A percentile compares a stretch with the other conserved stretches of the same genome.
These are phyloP conservation scores for Corythornis vintsioides DNA, from an alignment of 2,113 vertebrate genomes.

Conservation along the genomic window DNA sequence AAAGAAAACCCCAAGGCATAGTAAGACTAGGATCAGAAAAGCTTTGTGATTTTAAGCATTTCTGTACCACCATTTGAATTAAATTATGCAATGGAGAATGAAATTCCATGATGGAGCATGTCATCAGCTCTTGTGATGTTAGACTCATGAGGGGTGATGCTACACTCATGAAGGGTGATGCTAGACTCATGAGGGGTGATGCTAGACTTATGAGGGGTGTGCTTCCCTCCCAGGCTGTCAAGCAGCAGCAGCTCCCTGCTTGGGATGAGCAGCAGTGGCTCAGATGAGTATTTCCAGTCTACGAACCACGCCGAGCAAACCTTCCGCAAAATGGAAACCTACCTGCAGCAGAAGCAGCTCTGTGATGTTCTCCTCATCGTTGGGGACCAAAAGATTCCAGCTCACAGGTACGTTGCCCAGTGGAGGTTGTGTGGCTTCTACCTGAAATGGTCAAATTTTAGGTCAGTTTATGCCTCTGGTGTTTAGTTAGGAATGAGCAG, in stretches of 20 bases:
- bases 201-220: background rate
- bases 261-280: conserved; percentile 83
- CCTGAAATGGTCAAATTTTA: background rate
- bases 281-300: conserved; percentile 89
- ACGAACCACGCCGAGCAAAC: conserved; percentile 92
- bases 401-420: conserved; percentile 83
- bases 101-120: rapidly evolving
- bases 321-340: conserved; percentile 94
- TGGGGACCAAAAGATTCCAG: conserved; percentile 93
- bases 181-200: too few species aligned
- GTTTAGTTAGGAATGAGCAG: background rate
- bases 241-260: conserved; percentile 72
- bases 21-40: background rate
- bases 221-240: conserved; percentile 75
- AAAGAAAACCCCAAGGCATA: background rate
- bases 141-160: too few species aligned
- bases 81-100: background rate
- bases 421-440: background rate
- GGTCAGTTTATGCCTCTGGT: background rate
- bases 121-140: rapidly evolving
- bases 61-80: background rate
- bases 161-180: too few species aligned
- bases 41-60: background rate
- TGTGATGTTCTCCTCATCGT: conserved; percentile 94
- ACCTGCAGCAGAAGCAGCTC: conserved; percentile 94